phyloP scores from a whole-genome alignment of 2,888 invertebrate species.

The Tromatobia lineatoria region DNA sequence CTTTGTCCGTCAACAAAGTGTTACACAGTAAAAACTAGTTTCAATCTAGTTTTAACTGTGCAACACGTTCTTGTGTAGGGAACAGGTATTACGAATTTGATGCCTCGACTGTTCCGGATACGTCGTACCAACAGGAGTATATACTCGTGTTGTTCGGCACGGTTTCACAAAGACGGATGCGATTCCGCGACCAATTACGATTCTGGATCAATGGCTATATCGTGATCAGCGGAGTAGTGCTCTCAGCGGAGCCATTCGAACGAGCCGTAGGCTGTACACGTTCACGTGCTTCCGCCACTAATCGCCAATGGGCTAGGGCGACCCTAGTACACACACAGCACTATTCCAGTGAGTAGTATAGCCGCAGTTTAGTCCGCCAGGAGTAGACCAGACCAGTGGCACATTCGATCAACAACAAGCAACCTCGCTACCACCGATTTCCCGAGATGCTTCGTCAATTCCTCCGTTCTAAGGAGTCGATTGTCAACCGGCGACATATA shows the following conservation, averaged over 20 bases:
- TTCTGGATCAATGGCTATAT: constrained; percentile 79
- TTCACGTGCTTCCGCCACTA: constrained; percentile 55
- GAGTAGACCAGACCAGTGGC: constrained; percentile 5
- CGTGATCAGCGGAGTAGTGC: constrained; percentile 78
- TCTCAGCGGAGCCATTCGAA: constrained; percentile 76
- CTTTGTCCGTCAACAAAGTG: no score
- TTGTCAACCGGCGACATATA: constrained; percentile 13
- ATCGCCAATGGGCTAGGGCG: constrained; percentile 46
- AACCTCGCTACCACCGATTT: constrained; percentile 57
- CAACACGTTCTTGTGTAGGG: neutral
- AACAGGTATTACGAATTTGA: neutral
- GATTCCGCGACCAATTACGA: constrained; percentile 56
- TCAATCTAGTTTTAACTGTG: no score
- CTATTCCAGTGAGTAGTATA: constrained; percentile 37
- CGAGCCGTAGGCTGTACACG: constrained; percentile 4
- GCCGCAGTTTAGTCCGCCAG: neutral
- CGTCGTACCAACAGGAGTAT: neutral
- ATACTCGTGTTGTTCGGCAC: constrained; percentile 41
- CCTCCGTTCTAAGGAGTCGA: constrained; percentile 50
- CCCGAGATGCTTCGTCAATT: constrained; percentile 64
- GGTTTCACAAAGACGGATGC: constrained; percentile 36
- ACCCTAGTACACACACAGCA: constrained; percentile 11
- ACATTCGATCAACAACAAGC: constrained; percentile 30
- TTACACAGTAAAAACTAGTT: no score
- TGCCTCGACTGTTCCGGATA: neutral